Evolutionary conservation across 2,113 vertebrate species (phyloP), one percentile per base, ranked within the genome.

Genomic region (Psittacara wagleri): DNA sequence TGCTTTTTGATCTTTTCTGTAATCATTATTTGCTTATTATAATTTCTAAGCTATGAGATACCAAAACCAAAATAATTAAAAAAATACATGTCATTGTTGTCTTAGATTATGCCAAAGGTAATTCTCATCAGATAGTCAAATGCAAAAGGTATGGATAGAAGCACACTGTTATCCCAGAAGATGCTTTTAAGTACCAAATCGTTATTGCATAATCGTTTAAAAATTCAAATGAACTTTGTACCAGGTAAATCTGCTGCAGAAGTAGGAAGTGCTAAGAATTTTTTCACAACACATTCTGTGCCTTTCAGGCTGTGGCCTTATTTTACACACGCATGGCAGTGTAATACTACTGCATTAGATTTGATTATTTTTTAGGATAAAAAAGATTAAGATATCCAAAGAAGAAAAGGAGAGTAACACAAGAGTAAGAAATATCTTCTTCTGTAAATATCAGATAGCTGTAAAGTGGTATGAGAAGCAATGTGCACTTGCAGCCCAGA

Each of bases 41-140:
- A 35, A 17, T 43, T 77, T 64, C 35, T 74, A 67, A 83, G 33
- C 1, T 27, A 17, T n/a, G 7, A 8, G 6, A 10, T 72, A 55
- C 4, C 3, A 86, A 59, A 22, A 27, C 12, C 13, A 35, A 43
- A 81, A 52, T 5, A 23, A 64, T 14, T 4, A 18, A 63, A 72
- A 51, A 48, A 51, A 3, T 68, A 5, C 2, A 2, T 67, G 2
- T 41, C 20, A 33, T 7, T 69, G 1, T 39, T 39, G 0, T 63
- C 9, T 44, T 69, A 35, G 2, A 24, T 67, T 67, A 41, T 37
- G 54, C 1, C 2, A 52, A 76, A 48, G 43, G 18, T 57, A 51
- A 85, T 9, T 77, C 17, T 1, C 17, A 44, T 83, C 37, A 83
- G 11, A 73, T 41, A 57, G 33, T 51, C 7, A 68, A 63, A 41